phyloP scores from a whole-genome alignment of 2,797 vertebrate genomes.

The Danio tinwini region DNA sequence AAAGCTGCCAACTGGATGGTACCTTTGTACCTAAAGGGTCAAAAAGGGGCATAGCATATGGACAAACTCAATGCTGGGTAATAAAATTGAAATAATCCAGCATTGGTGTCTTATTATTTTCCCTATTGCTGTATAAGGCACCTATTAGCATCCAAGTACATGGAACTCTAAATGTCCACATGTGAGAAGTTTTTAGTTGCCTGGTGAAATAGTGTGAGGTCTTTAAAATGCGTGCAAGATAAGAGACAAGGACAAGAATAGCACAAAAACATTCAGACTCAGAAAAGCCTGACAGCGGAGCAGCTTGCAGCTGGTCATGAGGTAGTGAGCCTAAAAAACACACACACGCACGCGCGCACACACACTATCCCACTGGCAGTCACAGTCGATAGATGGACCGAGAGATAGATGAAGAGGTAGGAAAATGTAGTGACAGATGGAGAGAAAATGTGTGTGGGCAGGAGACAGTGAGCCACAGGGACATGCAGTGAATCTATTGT shows the following conservation, averaged over 20 bases:
- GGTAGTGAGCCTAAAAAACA: constrained; percentile 50
- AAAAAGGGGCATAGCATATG: too few relatives aligned
- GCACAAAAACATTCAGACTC: constrained; percentile 38
- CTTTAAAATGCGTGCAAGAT: constrained; percentile 42
- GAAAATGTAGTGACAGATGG: constrained; percentile 61
- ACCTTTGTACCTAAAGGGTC: too few relatives aligned
- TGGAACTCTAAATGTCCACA: constrained; percentile 20
- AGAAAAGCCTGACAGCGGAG: constrained; percentile 47
- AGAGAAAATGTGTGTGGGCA: constrained; percentile 63
- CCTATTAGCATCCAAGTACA: not conserved
- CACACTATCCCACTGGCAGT: constrained; percentile 45
- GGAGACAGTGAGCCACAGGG: constrained; percentile 56
- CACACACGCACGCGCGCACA: constrained; percentile 37
- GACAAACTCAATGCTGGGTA: too few relatives aligned
- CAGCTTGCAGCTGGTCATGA: constrained; percentile 44
- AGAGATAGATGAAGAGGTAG: constrained; percentile 62
- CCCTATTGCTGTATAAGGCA: not conserved
- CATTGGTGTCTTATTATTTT: not conserved
- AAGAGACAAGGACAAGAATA: constrained; percentile 55
- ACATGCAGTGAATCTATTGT: constrained; percentile 56
- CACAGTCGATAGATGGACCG: constrained; percentile 53
- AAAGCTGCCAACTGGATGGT: too few relatives aligned
- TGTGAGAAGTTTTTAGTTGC: constrained; percentile 29
- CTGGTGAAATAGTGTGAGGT: constrained; percentile 16
- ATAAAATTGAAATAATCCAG: too few relatives aligned